A percentile compares a stretch with the other conserved stretches of the same genome.
Conservation (phyloP, 2,888 invertebrate species). For the Mesochorus sp. region DNA sequence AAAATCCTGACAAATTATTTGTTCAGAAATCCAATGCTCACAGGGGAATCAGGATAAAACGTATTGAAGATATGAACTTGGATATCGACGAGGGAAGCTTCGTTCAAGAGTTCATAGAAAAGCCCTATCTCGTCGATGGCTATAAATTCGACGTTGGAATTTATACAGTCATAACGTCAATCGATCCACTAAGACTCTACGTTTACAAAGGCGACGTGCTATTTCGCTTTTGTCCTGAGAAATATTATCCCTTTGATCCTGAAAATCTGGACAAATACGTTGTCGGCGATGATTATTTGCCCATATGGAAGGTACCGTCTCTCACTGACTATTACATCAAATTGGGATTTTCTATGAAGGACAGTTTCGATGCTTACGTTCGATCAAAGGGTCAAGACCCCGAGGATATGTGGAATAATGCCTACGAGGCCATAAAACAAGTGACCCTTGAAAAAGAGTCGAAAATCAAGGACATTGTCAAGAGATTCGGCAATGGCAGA, state of each 20-base stretch:
- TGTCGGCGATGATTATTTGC: constrained; percentile 96
- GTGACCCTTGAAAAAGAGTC: constrained; percentile 89
- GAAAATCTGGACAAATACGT: constrained; percentile 93
- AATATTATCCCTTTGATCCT: constrained; percentile 95
- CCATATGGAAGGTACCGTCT: constrained; percentile 95
- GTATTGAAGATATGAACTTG: constrained; percentile 88
- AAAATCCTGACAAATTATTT: constrained; percentile 89
- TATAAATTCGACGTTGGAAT: constrained; percentile 98
- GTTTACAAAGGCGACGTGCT: constrained; percentile 94
- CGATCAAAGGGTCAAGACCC: constrained; percentile 88
- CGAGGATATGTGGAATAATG: constrained; percentile 89
- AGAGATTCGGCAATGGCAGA: constrained; percentile 77
- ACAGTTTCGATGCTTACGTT: constrained; percentile 91
- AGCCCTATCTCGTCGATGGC: constrained; percentile 94
- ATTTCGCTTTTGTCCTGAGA: constrained; percentile 93
- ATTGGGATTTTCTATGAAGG: constrained; percentile 92
- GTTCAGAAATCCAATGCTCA: constrained; percentile 97
- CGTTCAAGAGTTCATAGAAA: constrained; percentile 94
- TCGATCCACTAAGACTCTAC: constrained; percentile 94
- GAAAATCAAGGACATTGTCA: constrained; percentile 85
- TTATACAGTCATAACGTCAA: constrained; percentile 94
- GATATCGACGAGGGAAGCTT: constrained; percentile 88
- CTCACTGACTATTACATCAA: constrained; percentile 87
- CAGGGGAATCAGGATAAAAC: constrained; percentile 91
- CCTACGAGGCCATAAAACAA: constrained; percentile 89